These are phyloP conservation scores for Clanis bilineata DNA, from an alignment of 2,888 invertebrate species.

Conservation along the genomic window DNA sequence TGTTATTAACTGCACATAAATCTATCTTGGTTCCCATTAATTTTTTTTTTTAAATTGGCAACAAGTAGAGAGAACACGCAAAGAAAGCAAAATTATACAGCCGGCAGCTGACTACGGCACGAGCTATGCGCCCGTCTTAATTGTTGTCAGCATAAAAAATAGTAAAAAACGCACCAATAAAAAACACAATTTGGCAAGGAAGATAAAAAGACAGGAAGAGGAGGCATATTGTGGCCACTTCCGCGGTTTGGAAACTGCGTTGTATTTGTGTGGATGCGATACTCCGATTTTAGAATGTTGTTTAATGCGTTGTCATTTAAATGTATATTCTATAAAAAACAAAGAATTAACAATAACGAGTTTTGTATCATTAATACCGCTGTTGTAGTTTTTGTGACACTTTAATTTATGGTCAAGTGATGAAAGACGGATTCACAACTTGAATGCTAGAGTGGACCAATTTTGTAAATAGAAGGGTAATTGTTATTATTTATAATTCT, in stretches of 20 bases:
- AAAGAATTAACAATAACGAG: too few species aligned
- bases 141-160: conserved; percentile 49
- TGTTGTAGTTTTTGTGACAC: too few species aligned
- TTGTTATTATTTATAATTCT: too few species aligned
- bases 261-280: conserved; percentile 43
- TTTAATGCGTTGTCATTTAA: background rate
- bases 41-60: conserved; percentile 7
- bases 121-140: conserved; percentile 65
- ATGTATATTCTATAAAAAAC: too few species aligned
- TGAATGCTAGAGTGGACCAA: too few species aligned
- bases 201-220: conserved; percentile 74
- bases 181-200: conserved; percentile 70
- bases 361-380: too few species aligned
- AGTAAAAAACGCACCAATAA: conserved; percentile 51
- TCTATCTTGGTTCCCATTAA: background rate
- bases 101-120: conserved; percentile 65
- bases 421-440: too few species aligned
- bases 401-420: too few species aligned
- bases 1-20: background rate
- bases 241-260: conserved; percentile 56
- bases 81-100: conserved; percentile 54
- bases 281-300: background rate
- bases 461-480: too few species aligned
- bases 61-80: conserved; percentile 33
- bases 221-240: conserved; percentile 74